Base-by-base conservation (phyloP, 2,888 invertebrate genomes). In the Rhorus exstirpatorius region DNA sequence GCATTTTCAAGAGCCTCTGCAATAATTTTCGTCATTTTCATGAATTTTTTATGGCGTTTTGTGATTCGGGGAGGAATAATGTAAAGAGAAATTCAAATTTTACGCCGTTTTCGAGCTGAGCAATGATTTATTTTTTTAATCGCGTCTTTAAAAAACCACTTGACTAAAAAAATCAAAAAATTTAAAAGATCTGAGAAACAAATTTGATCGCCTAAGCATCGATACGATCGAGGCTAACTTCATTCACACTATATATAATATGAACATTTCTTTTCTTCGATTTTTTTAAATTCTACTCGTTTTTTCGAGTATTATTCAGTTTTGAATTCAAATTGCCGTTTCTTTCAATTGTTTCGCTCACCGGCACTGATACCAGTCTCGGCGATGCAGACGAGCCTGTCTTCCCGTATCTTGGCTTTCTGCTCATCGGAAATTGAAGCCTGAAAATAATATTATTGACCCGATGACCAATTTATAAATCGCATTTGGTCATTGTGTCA, bases 1-100 rank as follows among this genome's bases (percentile, higher is more conserved):
- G 88, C 88, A 31, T 86, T 85, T 1, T 90, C 89, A n/a, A 92
- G 75, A 4, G 83, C 80, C 58, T 83, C 91, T 91, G 79, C 31
- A 76, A 65, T 21, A 17, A 71, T 49, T 26, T 41, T 24, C 0
- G 17, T n/a, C n/a, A n/a, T 4, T 4, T 12, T 19, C 21, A 7
- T 19, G 7, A 51, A 35, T 26, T 46, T 19, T 51, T 19, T 14
- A 46, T 1, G 0, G 26, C 7, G 4, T 44, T 63, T 41, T 17
- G 14, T 2, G 14, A 7, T 3, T 14, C 7, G 7, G 7, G 14
- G 1, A 46, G 17, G 17, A 46, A 46, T 46, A 46, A 46, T 14
- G 17, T 46, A 49, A 3, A 46, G 14, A n/a, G n/a, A n/a, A n/a
- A n/a, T n/a, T n/a, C n/a, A n/a, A n/a, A n/a, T n/a, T n/a, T n/a